Evolutionary conservation across 2,888 invertebrate genomes (phyloP).

Genomic region (Seira sanloemensis): DNA sequence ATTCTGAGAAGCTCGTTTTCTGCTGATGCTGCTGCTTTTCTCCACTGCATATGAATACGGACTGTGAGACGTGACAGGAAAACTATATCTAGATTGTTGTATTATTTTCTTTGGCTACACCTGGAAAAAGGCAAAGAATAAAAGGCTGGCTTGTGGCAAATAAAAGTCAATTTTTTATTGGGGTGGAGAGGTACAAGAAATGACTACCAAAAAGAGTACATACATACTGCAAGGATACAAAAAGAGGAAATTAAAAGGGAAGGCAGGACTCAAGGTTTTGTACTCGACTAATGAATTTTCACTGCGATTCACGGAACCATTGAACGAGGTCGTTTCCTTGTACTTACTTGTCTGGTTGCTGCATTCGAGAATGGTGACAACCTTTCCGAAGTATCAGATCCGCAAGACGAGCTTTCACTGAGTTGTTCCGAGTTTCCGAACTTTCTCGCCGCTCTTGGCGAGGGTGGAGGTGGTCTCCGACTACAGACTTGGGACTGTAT

Average conservation of each 20-base stretch:
- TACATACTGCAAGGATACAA: no score
- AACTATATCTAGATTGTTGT: not conserved
- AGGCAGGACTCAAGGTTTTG: no score
- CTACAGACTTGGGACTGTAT: conserved; percentile 89
- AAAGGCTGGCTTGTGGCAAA: not conserved
- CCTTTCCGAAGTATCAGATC: conserved; percentile 82
- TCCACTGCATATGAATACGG: not conserved
- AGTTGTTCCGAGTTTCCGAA: conserved; percentile 80
- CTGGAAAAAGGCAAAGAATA: not conserved
- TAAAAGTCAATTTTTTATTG: not conserved
- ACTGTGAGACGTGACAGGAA: not conserved
- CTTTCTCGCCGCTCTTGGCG: conserved; percentile 81
- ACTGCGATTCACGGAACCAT: no score
- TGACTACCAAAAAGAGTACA: no score
- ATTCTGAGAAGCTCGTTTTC: no score
- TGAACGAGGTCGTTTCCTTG: not conserved
- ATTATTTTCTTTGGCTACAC: no score
- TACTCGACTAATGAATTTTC: no score
- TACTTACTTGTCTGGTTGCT: conserved; percentile 78
- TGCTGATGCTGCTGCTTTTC: not conserved
- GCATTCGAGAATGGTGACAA: conserved; percentile 78
- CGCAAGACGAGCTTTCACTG: conserved; percentile 83
- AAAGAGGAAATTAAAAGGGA: no score
- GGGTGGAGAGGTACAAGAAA: not conserved
- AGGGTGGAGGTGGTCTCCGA: conserved; percentile 79